Percentiles rank a stretch among this genome's conserved stretches.
Evolutionary conservation across 2,888 invertebrate species (phyloP).

Genomic region (Cheilosia grossa): DNA sequence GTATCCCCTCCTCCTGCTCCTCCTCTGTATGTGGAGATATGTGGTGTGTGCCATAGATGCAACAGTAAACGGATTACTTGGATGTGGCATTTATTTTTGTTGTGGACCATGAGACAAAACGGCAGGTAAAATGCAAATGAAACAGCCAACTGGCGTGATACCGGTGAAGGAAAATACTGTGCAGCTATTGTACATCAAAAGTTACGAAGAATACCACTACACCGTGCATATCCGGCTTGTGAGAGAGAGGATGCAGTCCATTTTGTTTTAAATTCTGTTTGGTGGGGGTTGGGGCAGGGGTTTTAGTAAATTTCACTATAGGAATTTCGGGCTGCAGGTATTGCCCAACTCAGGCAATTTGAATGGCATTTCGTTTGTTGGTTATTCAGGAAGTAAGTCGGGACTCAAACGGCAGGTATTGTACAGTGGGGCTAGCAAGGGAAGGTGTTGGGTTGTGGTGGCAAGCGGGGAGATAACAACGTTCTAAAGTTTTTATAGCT

Average conservation of each 20-base stretch:
- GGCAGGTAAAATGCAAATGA: conserved; percentile 64
- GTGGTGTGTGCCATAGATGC: conserved; percentile 32
- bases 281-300: conserved; percentile 14
- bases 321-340: conserved; percentile 24
- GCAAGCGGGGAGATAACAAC: background rate
- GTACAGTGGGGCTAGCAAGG: conserved; percentile 8
- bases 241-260: conserved; percentile 32
- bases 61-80: conserved; percentile 64
- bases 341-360: conserved; percentile 1
- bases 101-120: conserved; percentile 8
- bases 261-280: conserved; percentile 54
- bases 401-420: background rate
- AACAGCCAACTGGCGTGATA: conserved; percentile 37
- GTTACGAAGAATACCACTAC: conserved; percentile 23
- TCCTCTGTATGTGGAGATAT: background rate
- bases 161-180: conserved; percentile 10
- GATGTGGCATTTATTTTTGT: conserved; percentile 26
- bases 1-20: background rate
- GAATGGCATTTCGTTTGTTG: conserved; percentile 14
- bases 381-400: background rate
- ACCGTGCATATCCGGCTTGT: conserved; percentile 37
- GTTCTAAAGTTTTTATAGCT: too few species aligned
- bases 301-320: conserved; percentile 17
- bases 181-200: conserved; percentile 21
- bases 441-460: background rate